Evolutionary conservation across 2,797 vertebrate genomes (phyloP), one percentile per base, ranked within the genome.

Genomic region (Melanotaenia boesemani): DNA sequence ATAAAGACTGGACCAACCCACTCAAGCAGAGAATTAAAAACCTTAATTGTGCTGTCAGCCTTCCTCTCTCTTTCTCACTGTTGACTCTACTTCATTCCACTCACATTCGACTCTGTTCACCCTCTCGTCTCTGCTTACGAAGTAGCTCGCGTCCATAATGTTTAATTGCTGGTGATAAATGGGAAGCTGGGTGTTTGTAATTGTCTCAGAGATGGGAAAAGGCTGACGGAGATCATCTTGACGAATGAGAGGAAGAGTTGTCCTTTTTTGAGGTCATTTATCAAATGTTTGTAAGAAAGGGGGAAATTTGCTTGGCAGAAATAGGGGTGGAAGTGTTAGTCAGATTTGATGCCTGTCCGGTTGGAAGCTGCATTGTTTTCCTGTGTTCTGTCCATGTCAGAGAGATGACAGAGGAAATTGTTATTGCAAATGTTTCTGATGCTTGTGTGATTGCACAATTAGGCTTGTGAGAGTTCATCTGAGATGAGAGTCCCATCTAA

Each of bases 21-120:
- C 96, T 99, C 96, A 97, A 96, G 96, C 97, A 98, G 96, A 98
- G 97, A 99, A 98, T 97, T 98, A 97, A 97, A 97, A 97, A 95
- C 94, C 95, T 95, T 98, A 99, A 98, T 98, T 98, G 96, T 97
- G 95, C 96, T 97, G 96, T 97, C 95, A 97, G 95, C 95, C 95
- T 96, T 94, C 77, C 83, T 85, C 91, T 91, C 86, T 90, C 80
- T 92, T 83, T 82, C 85, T 82, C 89, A 84, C 83, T 86, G 86
- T 89, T 87, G 89, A 87, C 90, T 92, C 88, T 80, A 77, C 88
- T 84, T 88, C 87, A 86, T 86, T 86, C 79, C 67, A 7, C 82
- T 83, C 54, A 50, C 83, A 70, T 72, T 81, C 48, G 64, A 81
- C 79, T 86, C 73, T 74, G 48, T 62, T 56, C 71, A 10, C 62